These are phyloP conservation scores for Dolichomitus sp. DNA, from an alignment of 2,888 invertebrate species.

Conservation along the genomic window DNA sequence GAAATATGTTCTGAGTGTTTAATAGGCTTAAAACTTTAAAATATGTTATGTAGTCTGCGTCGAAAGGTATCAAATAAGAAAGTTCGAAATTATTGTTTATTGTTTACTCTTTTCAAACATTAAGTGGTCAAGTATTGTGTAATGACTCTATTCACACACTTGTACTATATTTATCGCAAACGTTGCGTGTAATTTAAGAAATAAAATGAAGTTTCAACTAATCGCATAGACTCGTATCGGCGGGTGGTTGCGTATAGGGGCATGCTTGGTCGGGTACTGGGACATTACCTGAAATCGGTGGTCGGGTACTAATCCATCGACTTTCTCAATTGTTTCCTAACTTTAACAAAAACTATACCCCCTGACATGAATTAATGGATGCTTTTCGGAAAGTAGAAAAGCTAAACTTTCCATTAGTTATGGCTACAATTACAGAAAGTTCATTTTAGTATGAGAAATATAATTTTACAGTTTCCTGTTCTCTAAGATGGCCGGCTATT, in stretches of 20 bases:
- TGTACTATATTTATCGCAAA: constrained; percentile 3
- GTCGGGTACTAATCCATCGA: neutral
- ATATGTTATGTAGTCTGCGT: constrained; percentile 5
- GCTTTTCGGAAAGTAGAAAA: neutral
- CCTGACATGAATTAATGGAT: neutral
- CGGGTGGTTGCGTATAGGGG: neutral
- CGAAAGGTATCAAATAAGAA: constrained; percentile 8
- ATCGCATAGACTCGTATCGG: no score
- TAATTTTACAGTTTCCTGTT: no score
- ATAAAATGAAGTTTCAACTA: no score
- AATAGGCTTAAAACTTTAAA: neutral
- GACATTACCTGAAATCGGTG: neutral
- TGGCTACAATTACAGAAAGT: neutral
- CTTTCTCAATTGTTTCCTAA: neutral
- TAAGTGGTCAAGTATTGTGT: neutral
- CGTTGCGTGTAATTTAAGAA: no score
- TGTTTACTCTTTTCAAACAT: neutral
- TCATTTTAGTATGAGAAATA: no score
- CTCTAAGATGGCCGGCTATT: neutral
- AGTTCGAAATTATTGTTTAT: constrained; percentile 3
- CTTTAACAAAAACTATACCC: neutral
- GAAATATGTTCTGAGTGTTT: constrained; percentile 7
- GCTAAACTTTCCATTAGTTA: no score
- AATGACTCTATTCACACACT: neutral
- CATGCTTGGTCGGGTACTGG: neutral